These are phyloP conservation scores for Corythaeola cristata DNA, from an alignment of 2,113 vertebrate genomes.

Conservation along the genomic window DNA sequence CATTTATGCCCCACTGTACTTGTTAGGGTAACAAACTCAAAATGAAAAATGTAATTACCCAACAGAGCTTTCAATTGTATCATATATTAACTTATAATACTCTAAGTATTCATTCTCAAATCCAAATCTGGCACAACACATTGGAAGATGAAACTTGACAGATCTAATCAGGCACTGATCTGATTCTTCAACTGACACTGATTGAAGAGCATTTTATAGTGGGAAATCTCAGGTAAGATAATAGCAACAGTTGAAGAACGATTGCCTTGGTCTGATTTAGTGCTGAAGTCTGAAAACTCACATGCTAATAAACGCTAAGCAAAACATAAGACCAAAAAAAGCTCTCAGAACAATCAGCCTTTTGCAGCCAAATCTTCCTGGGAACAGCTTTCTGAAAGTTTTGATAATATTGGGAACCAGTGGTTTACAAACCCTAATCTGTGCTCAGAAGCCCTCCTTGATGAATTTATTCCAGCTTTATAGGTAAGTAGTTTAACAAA, in stretches of 20 bases:
- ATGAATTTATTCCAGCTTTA: neutral
- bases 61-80: constrained; percentile 57
- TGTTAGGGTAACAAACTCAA: constrained; percentile 58
- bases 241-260: constrained; percentile 10
- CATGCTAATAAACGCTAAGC: constrained; percentile 5
- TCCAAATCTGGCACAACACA: neutral
- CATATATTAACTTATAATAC: constrained; percentile 57
- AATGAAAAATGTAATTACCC: constrained; percentile 68
- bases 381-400: constrained; percentile 55
- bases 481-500: neutral
- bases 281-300: constrained; percentile 10
- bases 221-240: neutral
- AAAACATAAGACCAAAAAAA: constrained; percentile 59
- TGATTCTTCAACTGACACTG: constrained; percentile 35
- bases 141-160: constrained; percentile 52
- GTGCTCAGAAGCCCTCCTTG: neutral
- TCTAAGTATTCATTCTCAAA: constrained; percentile 20
- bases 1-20: constrained; percentile 62
- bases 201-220: constrained; percentile 31
- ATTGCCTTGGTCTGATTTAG: constrained; percentile 24
- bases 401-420: neutral
- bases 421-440: neutral
- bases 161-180: neutral
- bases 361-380: constrained; percentile 37
- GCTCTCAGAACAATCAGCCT: constrained; percentile 18